Evolutionary conservation across 1,140 invertebrate genomes (phyloP).

Genomic region (Zophobas atratus): DNA sequence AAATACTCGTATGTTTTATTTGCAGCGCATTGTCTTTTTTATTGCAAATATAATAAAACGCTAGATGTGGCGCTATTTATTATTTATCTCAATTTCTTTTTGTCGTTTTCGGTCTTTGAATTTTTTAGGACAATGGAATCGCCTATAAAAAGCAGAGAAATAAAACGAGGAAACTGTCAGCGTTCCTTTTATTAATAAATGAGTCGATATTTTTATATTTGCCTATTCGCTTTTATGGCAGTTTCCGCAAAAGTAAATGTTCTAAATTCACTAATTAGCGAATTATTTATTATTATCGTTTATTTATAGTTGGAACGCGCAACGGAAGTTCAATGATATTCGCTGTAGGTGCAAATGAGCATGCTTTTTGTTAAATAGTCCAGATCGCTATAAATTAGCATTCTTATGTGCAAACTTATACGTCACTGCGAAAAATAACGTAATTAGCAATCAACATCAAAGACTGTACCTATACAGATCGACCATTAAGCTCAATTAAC

Average conservation of each 20-base stretch:
- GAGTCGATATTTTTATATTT: conserved; percentile 20
- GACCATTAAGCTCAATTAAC: conserved; percentile 25
- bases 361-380: no score
- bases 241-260: background rate
- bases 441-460: no score
- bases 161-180: conserved; percentile 23
- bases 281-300: background rate
- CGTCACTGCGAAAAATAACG: no score
- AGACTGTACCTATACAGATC: background rate
- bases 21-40: no score
- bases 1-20: background rate
- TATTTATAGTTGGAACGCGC: background rate
- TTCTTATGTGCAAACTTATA: no score
- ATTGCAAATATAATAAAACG: background rate
- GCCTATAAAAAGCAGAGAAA: conserved; percentile 29
- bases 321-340: background rate
- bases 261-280: background rate
- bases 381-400: no score
- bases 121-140: conserved; percentile 27
- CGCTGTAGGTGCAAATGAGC: no score
- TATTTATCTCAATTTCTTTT: conserved; percentile 31
- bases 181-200: conserved; percentile 21
- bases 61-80: conserved; percentile 11
- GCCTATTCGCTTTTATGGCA: background rate
- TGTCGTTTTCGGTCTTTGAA: conserved; percentile 24